A percentile compares a stretch with the other conserved stretches of the same genome.
phyloP scores from a whole-genome alignment of 2,797 vertebrate genomes.

The Aldrovandia affinis region DNA sequence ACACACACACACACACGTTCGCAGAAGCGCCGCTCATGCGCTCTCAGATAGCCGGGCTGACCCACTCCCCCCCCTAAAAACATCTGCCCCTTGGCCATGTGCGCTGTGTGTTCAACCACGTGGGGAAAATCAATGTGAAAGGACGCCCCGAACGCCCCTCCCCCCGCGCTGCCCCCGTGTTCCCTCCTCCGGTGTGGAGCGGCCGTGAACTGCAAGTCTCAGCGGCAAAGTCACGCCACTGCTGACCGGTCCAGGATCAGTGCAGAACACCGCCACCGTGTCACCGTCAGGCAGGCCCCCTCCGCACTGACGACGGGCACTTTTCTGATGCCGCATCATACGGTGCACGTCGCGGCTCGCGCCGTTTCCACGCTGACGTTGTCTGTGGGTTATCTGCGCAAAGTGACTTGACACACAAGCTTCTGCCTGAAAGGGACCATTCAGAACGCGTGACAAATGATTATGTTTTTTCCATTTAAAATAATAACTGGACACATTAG shows the following conservation, averaged over 20 bases:
- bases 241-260: background rate
- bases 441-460: too few relatives aligned
- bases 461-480: too few relatives aligned
- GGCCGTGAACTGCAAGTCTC: background rate
- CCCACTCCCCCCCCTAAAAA: too few relatives aligned
- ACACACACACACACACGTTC: background rate
- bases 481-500: too few relatives aligned
- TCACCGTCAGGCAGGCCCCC: background rate
- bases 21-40: background rate
- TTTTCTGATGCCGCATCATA: background rate
- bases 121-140: background rate
- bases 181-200: background rate
- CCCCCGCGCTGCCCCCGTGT: background rate
- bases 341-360: background rate
- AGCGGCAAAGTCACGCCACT: background rate
- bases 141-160: background rate
- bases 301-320: background rate
- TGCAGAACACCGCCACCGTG: background rate
- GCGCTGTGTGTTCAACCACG: background rate
- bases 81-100: background rate
- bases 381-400: too few relatives aligned
- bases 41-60: background rate
- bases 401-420: too few relatives aligned
- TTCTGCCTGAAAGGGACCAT: too few relatives aligned
- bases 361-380: background rate